A percentile compares a stretch with the other conserved stretches of the same genome.
These are phyloP conservation scores for Halcyon senegalensis DNA, from an alignment of 2,113 vertebrate genomes.

Conservation along the genomic window DNA sequence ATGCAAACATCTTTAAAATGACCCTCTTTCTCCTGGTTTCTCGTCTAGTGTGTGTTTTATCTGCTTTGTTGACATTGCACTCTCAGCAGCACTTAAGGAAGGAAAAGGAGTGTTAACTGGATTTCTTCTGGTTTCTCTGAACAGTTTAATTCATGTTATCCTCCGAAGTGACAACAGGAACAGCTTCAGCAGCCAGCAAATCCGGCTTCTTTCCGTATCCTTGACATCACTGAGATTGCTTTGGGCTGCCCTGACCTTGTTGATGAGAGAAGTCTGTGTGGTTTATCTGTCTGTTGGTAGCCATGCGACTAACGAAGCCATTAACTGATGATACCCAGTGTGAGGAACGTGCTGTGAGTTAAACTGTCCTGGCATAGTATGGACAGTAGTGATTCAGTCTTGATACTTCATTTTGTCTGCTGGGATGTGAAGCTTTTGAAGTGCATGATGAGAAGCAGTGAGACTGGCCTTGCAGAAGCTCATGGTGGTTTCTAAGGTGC, in stretches of 20 bases:
- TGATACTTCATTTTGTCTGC: neutral
- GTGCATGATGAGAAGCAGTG: rapidly evolving
- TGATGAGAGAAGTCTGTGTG: neutral
- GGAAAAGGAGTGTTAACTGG: neutral
- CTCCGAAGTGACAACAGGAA: neutral
- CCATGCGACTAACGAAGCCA: neutral
- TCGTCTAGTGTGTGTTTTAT: neutral
- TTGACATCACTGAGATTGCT: neutral
- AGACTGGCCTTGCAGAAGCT: neutral
- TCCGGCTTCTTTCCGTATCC: neutral
- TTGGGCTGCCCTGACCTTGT: neutral
- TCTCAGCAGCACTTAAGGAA: neutral
- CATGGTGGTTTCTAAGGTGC: rapidly evolving
- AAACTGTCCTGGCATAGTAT: neutral
- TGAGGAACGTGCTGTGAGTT: neutral
- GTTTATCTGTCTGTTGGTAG: neutral
- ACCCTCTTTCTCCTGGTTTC: neutral
- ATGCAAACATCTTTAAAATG: constrained; percentile 11
- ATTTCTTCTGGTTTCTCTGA: neutral
- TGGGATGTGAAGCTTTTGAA: neutral
- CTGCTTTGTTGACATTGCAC: neutral
- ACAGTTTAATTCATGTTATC: neutral
- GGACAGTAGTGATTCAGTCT: neutral
- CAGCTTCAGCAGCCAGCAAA: neutral
- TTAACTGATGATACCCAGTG: neutral